Conservation (phyloP, 1,140 invertebrate species). For the Tachypleus tridentatus region DNA sequence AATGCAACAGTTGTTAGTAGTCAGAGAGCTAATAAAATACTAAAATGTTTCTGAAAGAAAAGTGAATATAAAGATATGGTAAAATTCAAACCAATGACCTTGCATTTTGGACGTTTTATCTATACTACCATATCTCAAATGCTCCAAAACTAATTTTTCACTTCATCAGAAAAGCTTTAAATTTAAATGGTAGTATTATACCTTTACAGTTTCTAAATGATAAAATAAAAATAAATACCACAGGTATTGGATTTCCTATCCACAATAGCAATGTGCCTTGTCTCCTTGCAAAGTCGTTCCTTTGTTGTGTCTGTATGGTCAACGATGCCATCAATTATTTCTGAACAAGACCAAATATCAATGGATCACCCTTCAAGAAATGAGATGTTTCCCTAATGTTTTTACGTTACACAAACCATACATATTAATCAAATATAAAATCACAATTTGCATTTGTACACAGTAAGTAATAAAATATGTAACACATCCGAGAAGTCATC, state of each 20-base stretch:
- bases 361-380: no score
- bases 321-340: conserved; percentile 36
- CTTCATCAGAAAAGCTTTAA: background rate
- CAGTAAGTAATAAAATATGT: no score
- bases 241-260: conserved; percentile 34
- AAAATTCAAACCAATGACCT: background rate
- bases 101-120: background rate
- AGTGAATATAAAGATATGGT: no score
- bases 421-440: no score
- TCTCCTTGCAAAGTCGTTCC: conserved; percentile 32
- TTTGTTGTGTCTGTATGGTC: conserved; percentile 32
- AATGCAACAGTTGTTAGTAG: no score
- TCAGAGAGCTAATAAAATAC: no score
- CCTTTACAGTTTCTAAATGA: background rate
- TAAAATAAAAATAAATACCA: conserved; percentile 28
- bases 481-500: no score
- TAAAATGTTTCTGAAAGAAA: no score
- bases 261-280: conserved; percentile 33
- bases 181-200: background rate
- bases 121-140: background rate
- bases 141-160: background rate
- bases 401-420: no score
- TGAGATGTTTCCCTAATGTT: no score
- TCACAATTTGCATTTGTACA: no score
- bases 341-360: conserved; percentile 24